Evolutionary conservation across 2,888 invertebrate species (phyloP).

Genomic region (Leucozona laternaria): DNA sequence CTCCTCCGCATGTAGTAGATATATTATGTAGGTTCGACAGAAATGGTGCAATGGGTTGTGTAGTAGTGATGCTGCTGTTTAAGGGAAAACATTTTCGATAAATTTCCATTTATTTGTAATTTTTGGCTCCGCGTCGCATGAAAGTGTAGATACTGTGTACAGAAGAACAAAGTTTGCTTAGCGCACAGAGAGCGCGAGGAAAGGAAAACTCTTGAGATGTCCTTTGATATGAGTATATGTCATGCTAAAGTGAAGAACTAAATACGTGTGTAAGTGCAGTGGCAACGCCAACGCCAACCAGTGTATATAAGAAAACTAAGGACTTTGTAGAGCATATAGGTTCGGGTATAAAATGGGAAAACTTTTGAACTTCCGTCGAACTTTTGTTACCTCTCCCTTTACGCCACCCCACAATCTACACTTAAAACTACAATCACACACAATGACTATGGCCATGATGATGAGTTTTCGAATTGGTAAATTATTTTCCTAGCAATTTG

Average conservation of each 20-base stretch:
- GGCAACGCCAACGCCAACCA: constrained; percentile 23
- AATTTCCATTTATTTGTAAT: constrained; percentile 75
- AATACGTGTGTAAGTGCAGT: constrained; percentile 70
- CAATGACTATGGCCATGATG: constrained; percentile 34
- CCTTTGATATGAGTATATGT: constrained; percentile 64
- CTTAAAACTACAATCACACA: neutral
- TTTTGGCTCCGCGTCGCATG: constrained; percentile 52
- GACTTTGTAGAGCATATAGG: constrained; percentile 58
- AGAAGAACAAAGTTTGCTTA: constrained; percentile 31
- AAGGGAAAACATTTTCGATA: constrained; percentile 68
- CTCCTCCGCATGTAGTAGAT: neutral
- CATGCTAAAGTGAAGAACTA: constrained; percentile 68
- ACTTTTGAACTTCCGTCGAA: constrained; percentile 66
- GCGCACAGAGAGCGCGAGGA: neutral
- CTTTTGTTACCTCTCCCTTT: constrained; percentile 47
- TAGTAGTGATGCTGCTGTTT: too few species aligned
- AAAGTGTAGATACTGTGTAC: neutral
- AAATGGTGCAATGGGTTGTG: constrained; percentile 33
- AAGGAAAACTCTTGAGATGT: constrained; percentile 46
- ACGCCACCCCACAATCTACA: neutral
- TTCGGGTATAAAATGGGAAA: constrained; percentile 41
- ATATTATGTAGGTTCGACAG: constrained; percentile 10
- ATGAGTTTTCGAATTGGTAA: constrained; percentile 9
- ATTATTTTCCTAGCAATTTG: constrained; percentile 3
- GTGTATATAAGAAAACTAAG: constrained; percentile 50